Conservation (phyloP, 2,888 invertebrate genomes). For the Sphaeridia pumilis region DNA sequence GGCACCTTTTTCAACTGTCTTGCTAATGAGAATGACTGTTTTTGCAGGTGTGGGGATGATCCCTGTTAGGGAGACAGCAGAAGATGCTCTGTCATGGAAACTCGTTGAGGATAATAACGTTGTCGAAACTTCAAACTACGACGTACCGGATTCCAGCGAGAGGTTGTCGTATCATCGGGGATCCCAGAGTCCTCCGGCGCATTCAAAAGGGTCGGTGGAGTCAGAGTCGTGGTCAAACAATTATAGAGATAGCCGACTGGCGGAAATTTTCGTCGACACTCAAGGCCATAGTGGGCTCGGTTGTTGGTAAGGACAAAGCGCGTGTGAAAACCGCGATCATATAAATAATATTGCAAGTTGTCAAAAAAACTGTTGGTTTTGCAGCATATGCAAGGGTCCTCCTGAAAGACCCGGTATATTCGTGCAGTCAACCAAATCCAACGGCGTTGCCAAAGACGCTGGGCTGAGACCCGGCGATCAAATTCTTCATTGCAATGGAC, state of each 20-base stretch:
- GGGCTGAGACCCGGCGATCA: conserved; percentile 84
- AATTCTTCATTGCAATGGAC: conserved; percentile 76
- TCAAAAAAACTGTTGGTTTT: conserved; percentile 32
- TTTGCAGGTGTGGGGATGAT: conserved; percentile 81
- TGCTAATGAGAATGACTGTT: conserved; percentile 9
- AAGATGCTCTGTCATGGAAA: conserved; percentile 70
- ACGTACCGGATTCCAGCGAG: conserved; percentile 38
- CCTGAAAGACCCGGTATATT: conserved; percentile 78
- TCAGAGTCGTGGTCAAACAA: background rate
- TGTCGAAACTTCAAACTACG: background rate
- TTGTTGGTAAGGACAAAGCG: conserved; percentile 32
- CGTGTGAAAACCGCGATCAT: background rate
- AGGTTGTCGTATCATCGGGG: background rate
- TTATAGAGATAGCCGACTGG: background rate
- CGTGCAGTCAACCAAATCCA: conserved; percentile 78
- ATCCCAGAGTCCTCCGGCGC: background rate
- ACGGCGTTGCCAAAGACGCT: conserved; percentile 75
- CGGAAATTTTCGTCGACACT: conserved; percentile 35
- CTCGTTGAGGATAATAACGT: conserved; percentile 49
- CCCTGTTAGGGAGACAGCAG: conserved; percentile 86
- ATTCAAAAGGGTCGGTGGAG: background rate
- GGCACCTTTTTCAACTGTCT: background rate
- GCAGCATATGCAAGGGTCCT: conserved; percentile 69
- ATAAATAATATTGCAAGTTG: background rate
- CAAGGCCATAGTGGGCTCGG: conserved; percentile 33